Evolutionary conservation across 2,888 invertebrate genomes (phyloP).

Genomic region (Micropterix aruncella): DNA sequence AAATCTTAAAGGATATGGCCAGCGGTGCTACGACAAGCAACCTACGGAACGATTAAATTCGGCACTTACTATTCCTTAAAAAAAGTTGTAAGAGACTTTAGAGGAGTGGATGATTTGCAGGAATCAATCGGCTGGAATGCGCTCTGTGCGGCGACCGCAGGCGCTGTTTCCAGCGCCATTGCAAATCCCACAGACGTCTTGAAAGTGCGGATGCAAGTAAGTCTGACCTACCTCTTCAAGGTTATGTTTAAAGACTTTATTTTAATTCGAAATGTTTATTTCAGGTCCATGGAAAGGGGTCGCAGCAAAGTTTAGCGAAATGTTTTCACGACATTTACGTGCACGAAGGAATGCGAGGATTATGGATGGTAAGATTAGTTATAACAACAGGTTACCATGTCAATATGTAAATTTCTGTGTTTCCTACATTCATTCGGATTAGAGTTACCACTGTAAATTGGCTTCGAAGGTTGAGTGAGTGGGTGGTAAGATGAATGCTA

Average conservation of each 20-base stretch:
- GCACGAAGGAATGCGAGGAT: conserved; percentile 69
- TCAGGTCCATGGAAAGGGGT: conserved; percentile 19
- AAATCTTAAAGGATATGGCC: conserved; percentile 64
- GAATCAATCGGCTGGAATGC: conserved; percentile 55
- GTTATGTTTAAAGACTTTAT: not conserved
- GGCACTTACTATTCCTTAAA: conserved; percentile 90
- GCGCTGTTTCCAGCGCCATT: conserved; percentile 86
- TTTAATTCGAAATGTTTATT: not conserved
- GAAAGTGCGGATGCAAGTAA: conserved; percentile 89
- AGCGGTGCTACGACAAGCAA: conserved; percentile 83
- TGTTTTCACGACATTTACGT: conserved; percentile 73
- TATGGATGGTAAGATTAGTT: too few relatives aligned
- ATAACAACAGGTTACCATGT: too few relatives aligned
- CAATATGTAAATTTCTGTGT: too few relatives aligned
- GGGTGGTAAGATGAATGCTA: too few relatives aligned
- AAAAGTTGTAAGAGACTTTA: conserved; percentile 44
- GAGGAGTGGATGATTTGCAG: conserved; percentile 30
- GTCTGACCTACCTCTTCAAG: too few relatives aligned
- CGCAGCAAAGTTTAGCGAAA: conserved; percentile 46
- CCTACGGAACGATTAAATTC: conserved; percentile 93
- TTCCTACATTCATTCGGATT: too few relatives aligned
- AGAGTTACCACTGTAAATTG: too few relatives aligned
- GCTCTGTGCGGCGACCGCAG: conserved; percentile 70
- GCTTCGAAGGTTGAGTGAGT: too few relatives aligned
- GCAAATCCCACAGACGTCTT: conserved; percentile 94